phyloP scores from a whole-genome alignment of 1,140 invertebrate genomes.

The Heterodera carotae region DNA sequence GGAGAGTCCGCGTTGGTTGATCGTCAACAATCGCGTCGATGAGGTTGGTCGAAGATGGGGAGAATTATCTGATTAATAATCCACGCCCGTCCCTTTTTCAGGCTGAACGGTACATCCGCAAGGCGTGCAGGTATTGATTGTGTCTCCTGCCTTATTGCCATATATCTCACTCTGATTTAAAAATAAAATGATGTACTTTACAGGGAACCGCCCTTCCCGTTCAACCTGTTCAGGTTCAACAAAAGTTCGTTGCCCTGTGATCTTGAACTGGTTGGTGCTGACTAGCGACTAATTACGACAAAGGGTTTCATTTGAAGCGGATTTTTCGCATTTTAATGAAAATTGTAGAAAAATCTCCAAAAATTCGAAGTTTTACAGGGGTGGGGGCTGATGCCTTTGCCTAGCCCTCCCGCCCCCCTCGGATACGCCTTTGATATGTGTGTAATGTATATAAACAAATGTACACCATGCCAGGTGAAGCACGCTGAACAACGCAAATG shows the following conservation, averaged over 20 bases:
- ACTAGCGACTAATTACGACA: no score
- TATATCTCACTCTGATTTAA: no score
- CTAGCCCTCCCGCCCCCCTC: no score
- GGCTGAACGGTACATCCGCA: conserved; percentile 62
- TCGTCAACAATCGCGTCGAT: conserved; percentile 59
- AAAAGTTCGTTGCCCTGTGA: conserved; percentile 63
- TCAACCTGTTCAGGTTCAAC: conserved; percentile 60
- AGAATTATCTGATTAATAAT: neutral
- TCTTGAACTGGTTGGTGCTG: conserved; percentile 52
- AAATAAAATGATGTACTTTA: conserved; percentile 15
- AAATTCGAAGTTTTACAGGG: no score
- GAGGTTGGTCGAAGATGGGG: conserved; percentile 25
- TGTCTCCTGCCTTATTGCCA: no score
- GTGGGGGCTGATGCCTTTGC: no score
- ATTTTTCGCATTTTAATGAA: no score
- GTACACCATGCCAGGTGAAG: no score
- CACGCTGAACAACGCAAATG: conserved; percentile 63
- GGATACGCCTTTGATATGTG: no score
- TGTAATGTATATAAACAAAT: no score
- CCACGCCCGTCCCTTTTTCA: neutral
- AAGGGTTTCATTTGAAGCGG: no score
- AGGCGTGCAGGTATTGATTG: conserved; percentile 49
- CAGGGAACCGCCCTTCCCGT: conserved; percentile 62
- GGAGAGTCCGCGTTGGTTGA: conserved; percentile 62
- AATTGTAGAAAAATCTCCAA: no score